These are phyloP conservation scores for Nephrotoma guestfalica DNA, from an alignment of 2,888 invertebrate species.

Conservation along the genomic window DNA sequence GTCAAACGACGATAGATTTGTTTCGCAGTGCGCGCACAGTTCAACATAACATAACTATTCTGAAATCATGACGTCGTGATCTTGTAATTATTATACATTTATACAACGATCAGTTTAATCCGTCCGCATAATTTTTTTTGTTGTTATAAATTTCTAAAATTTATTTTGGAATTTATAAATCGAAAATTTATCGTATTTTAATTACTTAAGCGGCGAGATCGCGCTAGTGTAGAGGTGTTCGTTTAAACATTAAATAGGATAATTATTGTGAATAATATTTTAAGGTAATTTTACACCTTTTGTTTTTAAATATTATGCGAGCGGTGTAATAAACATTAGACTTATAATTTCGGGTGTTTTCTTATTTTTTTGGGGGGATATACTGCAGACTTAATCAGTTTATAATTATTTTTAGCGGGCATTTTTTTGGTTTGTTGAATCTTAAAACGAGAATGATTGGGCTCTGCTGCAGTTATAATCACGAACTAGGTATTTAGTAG, in stretches of 20 bases:
- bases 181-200: not conserved
- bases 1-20: not conserved
- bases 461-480: too few species aligned
- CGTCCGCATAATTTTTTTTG: not conserved
- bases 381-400: not conserved
- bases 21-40: not conserved
- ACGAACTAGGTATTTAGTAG: too few species aligned
- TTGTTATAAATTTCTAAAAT: not conserved
- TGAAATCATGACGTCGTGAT: not conserved
- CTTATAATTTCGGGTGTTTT: not conserved
- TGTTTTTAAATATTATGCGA: not conserved
- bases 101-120: not conserved
- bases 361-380: not conserved
- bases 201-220: not conserved
- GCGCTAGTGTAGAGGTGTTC: not conserved
- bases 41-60: not conserved
- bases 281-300: not conserved
- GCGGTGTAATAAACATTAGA: not conserved
- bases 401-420: not conserved
- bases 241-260: not conserved
- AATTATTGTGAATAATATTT: not conserved
- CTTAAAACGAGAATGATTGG: too few species aligned
- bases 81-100: not conserved
- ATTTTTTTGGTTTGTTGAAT: too few species aligned
- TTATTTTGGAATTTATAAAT: not conserved